These are phyloP conservation scores for Chrysoperla carnea DNA, from an alignment of 1,140 invertebrate species.

Conservation along the genomic window DNA sequence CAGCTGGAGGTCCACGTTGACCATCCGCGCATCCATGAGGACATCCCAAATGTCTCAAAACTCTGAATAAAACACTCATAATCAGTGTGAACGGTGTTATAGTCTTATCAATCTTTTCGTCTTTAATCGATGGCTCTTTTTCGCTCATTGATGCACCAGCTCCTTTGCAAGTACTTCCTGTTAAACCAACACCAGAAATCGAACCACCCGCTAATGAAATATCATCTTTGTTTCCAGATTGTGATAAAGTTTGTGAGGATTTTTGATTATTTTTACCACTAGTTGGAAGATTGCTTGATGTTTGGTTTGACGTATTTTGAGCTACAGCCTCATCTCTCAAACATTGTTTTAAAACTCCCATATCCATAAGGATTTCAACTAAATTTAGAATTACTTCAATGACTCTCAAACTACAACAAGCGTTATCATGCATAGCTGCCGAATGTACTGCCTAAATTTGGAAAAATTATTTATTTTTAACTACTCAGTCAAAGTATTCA, in stretches of 20 bases:
- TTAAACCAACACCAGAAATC: slow-evolving; percentile 6
- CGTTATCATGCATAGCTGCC: slow-evolving; percentile 56
- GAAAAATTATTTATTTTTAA: slow-evolving; percentile 1
- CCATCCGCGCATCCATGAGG: slow-evolving; percentile 74
- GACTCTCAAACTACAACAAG: slow-evolving; percentile 63
- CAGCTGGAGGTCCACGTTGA: slow-evolving; percentile 70
- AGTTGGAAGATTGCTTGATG: no score
- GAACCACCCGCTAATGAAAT: no score
- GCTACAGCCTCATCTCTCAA: slow-evolving; percentile 25
- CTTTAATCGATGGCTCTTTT: background rate
- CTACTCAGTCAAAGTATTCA: background rate
- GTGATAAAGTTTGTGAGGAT: no score
- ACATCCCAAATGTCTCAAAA: slow-evolving; percentile 84
- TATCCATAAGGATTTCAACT: slow-evolving; percentile 72
- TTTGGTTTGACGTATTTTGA: background rate
- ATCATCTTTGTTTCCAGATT: no score
- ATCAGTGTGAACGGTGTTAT: slow-evolving; percentile 16
- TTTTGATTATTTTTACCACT: no score
- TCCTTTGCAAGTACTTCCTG: slow-evolving; percentile 36
- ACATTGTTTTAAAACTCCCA: slow-evolving; percentile 56
- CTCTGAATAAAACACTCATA: slow-evolving; percentile 32
- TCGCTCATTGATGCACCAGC: slow-evolving; percentile 6
- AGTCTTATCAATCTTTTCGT: slow-evolving; percentile 5
- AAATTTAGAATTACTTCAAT: slow-evolving; percentile 82
- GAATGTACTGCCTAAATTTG: slow-evolving; percentile 59